Evolutionary conservation across 2,113 vertebrate genomes (phyloP).

Genomic region (Melierax canorus): DNA sequence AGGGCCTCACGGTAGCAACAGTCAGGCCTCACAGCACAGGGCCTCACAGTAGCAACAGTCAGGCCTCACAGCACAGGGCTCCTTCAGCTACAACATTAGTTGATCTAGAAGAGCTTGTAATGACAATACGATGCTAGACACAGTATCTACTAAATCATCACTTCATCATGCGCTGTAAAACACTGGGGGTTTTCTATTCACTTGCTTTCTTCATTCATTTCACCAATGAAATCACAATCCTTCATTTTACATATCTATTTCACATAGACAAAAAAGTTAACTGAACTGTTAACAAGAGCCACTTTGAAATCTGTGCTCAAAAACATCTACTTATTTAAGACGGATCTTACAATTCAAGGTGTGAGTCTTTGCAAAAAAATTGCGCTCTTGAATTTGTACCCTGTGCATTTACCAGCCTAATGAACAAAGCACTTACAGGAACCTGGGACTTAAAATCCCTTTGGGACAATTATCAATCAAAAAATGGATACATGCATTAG

Average conservation of each 20-base stretch:
- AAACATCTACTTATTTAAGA: not conserved
- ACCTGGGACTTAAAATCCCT: not conserved
- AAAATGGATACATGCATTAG: not conserved
- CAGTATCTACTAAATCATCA: not conserved
- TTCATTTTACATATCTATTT: not conserved
- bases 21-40: no score
- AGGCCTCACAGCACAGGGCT: no score
- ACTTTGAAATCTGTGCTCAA: not conserved
- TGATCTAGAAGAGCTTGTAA: not conserved
- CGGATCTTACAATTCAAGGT: not conserved
- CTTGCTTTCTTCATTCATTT: not conserved
- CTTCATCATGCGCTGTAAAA: not conserved
- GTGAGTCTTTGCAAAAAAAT: not conserved
- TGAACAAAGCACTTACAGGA: not conserved
- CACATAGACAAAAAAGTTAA: not conserved
- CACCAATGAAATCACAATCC: not conserved
- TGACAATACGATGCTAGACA: not conserved
- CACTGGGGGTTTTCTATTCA: not conserved
- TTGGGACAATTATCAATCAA: not conserved
- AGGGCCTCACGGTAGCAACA: no score
- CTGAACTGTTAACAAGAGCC: not conserved
- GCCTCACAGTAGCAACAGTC: no score
- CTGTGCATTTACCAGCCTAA: not conserved
- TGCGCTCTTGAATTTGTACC: not conserved
- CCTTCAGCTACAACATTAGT: not conserved